These are phyloP conservation scores for Oscheius sp. DNA, from an alignment of 2,888 invertebrate genomes.

Conservation along the genomic window DNA sequence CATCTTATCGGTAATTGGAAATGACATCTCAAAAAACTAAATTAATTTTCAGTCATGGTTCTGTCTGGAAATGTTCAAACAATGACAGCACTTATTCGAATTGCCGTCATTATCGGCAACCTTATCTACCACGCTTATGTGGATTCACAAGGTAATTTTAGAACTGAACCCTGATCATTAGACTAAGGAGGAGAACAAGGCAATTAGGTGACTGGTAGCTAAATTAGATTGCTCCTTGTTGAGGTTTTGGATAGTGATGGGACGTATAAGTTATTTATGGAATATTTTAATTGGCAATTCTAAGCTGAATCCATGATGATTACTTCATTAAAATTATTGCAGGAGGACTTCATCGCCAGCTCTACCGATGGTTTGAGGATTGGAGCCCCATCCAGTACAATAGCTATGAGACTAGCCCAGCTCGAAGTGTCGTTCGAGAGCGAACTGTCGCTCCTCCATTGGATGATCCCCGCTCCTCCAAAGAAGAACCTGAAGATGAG, in stretches of 20 bases:
- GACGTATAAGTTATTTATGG: too few relatives aligned
- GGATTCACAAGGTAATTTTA: constrained; percentile 44
- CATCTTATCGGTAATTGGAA: constrained; percentile 33
- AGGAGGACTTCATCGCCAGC: constrained; percentile 13
- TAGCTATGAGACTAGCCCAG: constrained; percentile 7
- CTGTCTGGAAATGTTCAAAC: constrained; percentile 19
- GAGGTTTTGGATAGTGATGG: too few relatives aligned
- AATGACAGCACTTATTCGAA: neutral
- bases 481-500: neutral
- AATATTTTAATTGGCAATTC: too few relatives aligned
- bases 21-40: neutral
- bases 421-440: constrained; percentile 2
- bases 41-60: constrained; percentile 28
- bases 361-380: constrained; percentile 5
- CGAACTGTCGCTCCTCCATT: neutral
- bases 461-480: neutral
- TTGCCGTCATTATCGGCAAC: constrained; percentile 34
- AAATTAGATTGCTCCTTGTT: too few relatives aligned
- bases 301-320: too few relatives aligned
- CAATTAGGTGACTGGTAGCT: too few relatives aligned
- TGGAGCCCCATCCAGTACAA: constrained; percentile 7
- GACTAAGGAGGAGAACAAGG: too few relatives aligned
- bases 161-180: neutral
- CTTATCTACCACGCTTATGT: constrained; percentile 41
- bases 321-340: neutral